These are phyloP conservation scores for Pterocles orientalis DNA, from an alignment of 2,113 vertebrate genomes.

Conservation along the genomic window DNA sequence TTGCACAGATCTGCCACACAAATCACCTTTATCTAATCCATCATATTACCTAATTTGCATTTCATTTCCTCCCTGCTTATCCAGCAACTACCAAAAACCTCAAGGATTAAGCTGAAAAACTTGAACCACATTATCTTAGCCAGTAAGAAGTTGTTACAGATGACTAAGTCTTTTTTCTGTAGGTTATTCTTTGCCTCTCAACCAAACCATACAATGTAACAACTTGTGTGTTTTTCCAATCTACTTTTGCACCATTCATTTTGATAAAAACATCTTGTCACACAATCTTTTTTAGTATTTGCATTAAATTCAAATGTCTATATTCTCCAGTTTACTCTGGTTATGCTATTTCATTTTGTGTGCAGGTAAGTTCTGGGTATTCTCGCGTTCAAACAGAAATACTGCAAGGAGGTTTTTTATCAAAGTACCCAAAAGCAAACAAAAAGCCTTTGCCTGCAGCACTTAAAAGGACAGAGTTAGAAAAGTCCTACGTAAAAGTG, in stretches of 20 bases:
- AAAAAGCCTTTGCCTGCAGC: constrained; percentile 3
- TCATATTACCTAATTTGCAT: background rate
- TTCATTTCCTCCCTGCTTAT: background rate
- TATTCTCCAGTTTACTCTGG: background rate
- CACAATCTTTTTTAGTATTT: background rate
- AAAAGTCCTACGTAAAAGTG: constrained; percentile 28
- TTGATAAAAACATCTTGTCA: background rate
- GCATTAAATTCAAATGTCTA: background rate
- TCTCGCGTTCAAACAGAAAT: constrained; percentile 10
- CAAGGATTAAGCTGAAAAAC: background rate
- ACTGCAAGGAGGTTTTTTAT: background rate
- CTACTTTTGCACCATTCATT: constrained; percentile 4
- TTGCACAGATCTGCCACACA: background rate
- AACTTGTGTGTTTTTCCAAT: constrained; percentile 15
- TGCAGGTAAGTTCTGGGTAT: background rate
- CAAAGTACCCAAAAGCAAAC: constrained; percentile 33
- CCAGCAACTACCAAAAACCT: background rate
- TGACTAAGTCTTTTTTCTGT: fast-evolving
- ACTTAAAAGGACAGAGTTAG: constrained; percentile 17
- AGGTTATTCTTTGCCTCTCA: background rate
- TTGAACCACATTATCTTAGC: background rate
- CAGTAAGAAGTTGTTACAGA: background rate
- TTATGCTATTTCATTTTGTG: background rate
- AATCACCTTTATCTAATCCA: background rate
- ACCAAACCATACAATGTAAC: background rate